These are phyloP conservation scores for Paratrypauchen microcephalus DNA, from an alignment of 2,797 vertebrate genomes.

Conservation along the genomic window DNA sequence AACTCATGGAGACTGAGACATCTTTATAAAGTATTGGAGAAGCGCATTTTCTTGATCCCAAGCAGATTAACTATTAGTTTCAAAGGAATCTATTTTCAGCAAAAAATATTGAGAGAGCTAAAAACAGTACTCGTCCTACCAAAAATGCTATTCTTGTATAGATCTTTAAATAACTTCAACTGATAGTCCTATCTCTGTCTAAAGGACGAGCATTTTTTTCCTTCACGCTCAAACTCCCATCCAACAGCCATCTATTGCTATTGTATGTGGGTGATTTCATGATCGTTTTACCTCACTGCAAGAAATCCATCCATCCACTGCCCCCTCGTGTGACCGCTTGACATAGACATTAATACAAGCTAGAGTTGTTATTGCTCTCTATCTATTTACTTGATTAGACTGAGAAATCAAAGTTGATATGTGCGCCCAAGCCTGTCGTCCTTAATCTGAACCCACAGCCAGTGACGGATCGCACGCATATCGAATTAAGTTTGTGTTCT, in stretches of 20 bases:
- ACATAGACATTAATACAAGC: constrained; percentile 26
- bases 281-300: background rate
- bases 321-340: constrained; percentile 1
- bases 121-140: constrained; percentile 27
- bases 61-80: background rate
- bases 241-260: constrained; percentile 9
- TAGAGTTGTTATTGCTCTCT: constrained; percentile 9
- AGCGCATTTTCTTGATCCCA: background rate
- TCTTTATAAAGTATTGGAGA: background rate
- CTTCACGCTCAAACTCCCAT: background rate
- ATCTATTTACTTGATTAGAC: constrained; percentile 5
- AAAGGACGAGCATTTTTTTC: constrained; percentile 19
- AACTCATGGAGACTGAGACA: no score
- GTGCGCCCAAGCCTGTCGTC: constrained; percentile 1
- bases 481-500: constrained; percentile 12
- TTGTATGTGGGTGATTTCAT: background rate
- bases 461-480: constrained; percentile 47
- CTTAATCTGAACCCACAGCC: constrained; percentile 16
- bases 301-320: background rate
- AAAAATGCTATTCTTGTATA: constrained; percentile 6
- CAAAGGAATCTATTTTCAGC: constrained; percentile 54
- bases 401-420: constrained; percentile 7
- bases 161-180: constrained; percentile 43
- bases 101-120: constrained; percentile 29
- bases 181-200: constrained; percentile 28